phyloP scores from a whole-genome alignment of 2,797 vertebrate species.

The Liparis tanakae region DNA sequence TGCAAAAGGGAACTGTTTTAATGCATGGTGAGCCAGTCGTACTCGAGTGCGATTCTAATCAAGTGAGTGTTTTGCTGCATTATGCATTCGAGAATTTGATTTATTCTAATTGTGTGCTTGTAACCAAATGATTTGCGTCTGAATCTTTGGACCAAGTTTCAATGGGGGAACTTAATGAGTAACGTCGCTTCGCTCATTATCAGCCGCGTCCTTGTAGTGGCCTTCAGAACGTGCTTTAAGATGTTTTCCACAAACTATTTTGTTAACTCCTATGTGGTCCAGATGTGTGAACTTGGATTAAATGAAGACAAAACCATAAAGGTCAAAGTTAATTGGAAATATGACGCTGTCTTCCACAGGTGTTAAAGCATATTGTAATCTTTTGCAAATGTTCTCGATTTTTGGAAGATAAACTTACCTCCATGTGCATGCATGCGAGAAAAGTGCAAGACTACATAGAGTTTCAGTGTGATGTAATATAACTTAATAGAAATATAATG shows the following conservation, averaged over 20 bases:
- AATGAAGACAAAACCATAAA: slow-evolving; percentile 9
- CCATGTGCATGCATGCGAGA: neutral
- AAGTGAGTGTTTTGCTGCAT: slow-evolving; percentile 69
- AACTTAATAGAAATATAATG: neutral
- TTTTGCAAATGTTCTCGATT: slow-evolving; percentile 1
- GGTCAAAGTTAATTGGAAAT: slow-evolving; percentile 8
- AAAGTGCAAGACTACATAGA: neutral
- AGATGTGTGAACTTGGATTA: slow-evolving; percentile 2
- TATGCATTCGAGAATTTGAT: slow-evolving; percentile 68
- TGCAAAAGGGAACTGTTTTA: slow-evolving; percentile 72
- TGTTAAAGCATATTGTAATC: slow-evolving; percentile 3
- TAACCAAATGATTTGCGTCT: slow-evolving; percentile 46
- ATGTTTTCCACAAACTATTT: slow-evolving; percentile 11
- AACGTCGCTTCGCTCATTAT: neutral
- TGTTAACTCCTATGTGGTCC: neutral
- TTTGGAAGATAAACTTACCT: neutral
- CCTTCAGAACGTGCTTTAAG: slow-evolving; percentile 28
- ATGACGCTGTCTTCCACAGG: neutral
- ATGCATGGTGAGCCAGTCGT: slow-evolving; percentile 58
- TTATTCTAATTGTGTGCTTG: slow-evolving; percentile 58
- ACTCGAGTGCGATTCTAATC: slow-evolving; percentile 72
- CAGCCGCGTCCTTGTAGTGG: slow-evolving; percentile 9
- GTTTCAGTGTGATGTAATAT: slow-evolving; percentile 9
- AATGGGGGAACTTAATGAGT: slow-evolving; percentile 4
- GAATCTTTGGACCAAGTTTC: slow-evolving; percentile 28